These are phyloP conservation scores for Ephestia elutella DNA, from an alignment of 1,140 invertebrate genomes.

Conservation along the genomic window DNA sequence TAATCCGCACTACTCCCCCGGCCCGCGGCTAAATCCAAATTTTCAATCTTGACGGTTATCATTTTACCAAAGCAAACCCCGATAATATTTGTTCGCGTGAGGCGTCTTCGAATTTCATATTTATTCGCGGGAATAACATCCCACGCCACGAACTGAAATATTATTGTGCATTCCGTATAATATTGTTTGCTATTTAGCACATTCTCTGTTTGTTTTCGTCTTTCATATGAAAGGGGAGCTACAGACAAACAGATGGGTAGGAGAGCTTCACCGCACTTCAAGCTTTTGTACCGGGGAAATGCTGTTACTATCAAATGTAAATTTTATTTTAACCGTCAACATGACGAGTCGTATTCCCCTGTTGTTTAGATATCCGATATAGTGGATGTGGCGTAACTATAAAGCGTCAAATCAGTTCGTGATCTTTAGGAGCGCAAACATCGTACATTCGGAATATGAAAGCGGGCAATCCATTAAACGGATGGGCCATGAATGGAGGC, in stretches of 20 bases:
- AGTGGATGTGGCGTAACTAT: slow-evolving; percentile 21
- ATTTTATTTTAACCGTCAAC: slow-evolving; percentile 27
- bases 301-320: slow-evolving; percentile 43
- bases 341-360: slow-evolving; percentile 3
- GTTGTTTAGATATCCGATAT: background rate
- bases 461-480: slow-evolving; percentile 69
- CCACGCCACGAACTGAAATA: slow-evolving; percentile 64
- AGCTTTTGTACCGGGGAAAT: slow-evolving; percentile 53
- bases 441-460: slow-evolving; percentile 60
- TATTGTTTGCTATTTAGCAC: slow-evolving; percentile 74
- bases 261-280: slow-evolving; percentile 45
- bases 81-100: slow-evolving; percentile 68
- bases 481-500: slow-evolving; percentile 46
- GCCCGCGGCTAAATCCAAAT: slow-evolving; percentile 56
- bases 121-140: slow-evolving; percentile 68
- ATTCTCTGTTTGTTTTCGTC: slow-evolving; percentile 72
- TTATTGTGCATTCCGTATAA: slow-evolving; percentile 75
- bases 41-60: slow-evolving; percentile 72
- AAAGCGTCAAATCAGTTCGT: slow-evolving; percentile 44
- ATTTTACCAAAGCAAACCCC: slow-evolving; percentile 72
- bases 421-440: slow-evolving; percentile 58
- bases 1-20: slow-evolving; percentile 30
- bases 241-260: slow-evolving; percentile 64
- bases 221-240: slow-evolving; percentile 73
- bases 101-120: slow-evolving; percentile 71